Base-by-base conservation (phyloP, 2,113 vertebrate species). In the Eira barbara region DNA sequence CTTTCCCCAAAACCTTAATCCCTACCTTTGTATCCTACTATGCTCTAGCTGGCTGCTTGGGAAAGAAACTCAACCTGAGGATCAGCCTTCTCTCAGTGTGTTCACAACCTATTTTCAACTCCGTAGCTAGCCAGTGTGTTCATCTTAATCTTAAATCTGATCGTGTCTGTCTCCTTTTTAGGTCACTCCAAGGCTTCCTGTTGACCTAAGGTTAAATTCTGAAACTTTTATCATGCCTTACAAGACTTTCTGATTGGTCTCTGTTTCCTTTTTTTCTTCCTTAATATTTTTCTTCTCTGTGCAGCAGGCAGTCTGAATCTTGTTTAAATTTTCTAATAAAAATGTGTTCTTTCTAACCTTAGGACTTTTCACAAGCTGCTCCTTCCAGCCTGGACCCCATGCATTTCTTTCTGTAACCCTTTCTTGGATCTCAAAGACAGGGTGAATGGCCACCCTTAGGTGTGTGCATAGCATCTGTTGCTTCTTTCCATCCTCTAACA, bases 191-290 rank as follows among this genome's bases (percentile, higher is more conserved):
- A 29, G 29, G 1, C 17, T 85, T 25, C 59, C 31, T 65, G n/a
- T 31, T 89, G 90, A 91, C 47, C 39, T 36, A n/a, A 79, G 42
- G 15, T 98, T 85, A 84, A 94, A 74, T 69, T 74, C 47, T 42
- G 79, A 91, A 95, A 61, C 71, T 1, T 76, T 76, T 49, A 76
- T 69, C 9, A 15, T 97, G 39, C 59, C 36, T 86, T 89, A 85
- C 1, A 61, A 92, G 31, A 74, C 20, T 13, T 78, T 96, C 61
- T 36, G 80, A 71, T 76, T 81, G 55, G 42, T 42, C 14, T 61
- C 71, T 71, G 25, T 52, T 84, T 80, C 34, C 5, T 47, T 17
- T 42, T 80, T 73, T 86, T 52, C 52, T 80, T 52, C 63, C 49
- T 82, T 29, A 69, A n/a, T 83, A 67, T 79, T 83, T 79, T 84